Base-by-base conservation (phyloP, 2,888 invertebrate genomes). In the Agrenia bidenticulata region DNA sequence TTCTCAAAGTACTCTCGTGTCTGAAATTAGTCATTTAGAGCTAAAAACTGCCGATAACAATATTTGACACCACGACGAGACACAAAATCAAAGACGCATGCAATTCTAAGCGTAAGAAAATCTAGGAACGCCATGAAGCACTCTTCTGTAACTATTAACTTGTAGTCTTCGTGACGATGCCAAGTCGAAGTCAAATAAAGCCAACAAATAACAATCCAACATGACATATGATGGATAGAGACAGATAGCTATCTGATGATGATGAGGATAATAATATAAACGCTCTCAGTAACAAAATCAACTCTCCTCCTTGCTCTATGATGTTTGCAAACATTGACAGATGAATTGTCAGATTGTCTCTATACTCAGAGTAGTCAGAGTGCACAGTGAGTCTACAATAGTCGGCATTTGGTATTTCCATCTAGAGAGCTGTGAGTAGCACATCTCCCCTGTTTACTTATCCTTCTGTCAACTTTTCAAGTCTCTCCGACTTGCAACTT, bases 241-340 rank as follows among this genome's bases (percentile, higher is more conserved):
- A 32, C 32, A 45, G 45, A 45, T 45, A 45, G 45, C 45, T 17
- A 45, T 45, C n/a, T 15, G 19, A 5, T 45, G 9, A 45, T 45
- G 45, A 17, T 17, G 4, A 19, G 5, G 15, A 17, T 45, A 17
- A 45, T 19, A 15, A 45, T 17, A 45, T 15, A 45, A 45, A 45
- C 45, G 45, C 5, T 32, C 32, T 32, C 32, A 11, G 32, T 45
- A 45, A 45, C 45, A 19, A 45, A 39, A 45, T 19, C 4, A 19
- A 17, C 4, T 45, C 19, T 45, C n/a, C 15, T 45, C 45, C n/a
- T n/a, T 45, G 45, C n/a, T 45, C n/a, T 45, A 45, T 45, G 45
- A 45, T 45, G 45, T 45, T 45, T 45, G 45, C 45, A 45, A 45
- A 45, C 45, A 45, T 45, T 45, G 45, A 45, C 45, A 45, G 45